Percentiles rank a stretch among this genome's conserved stretches.
Conservation (phyloP, 1,140 invertebrate species). For the Colletes latitarsis region DNA sequence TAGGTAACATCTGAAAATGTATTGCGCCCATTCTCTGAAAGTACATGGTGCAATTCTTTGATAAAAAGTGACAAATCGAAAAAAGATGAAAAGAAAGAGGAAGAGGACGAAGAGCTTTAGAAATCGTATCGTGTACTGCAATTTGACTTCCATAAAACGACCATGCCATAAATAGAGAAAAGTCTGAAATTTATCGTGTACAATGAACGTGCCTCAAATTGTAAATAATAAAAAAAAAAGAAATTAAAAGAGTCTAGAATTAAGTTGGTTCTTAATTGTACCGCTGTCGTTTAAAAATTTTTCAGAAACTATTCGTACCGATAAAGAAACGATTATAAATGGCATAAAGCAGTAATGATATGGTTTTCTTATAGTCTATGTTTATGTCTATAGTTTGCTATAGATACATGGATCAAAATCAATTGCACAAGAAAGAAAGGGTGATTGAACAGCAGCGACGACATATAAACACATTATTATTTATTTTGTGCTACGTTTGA, state of each 20-base stretch:
- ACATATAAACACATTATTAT: too few relatives aligned
- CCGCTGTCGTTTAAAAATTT: too few relatives aligned
- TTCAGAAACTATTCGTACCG: not conserved
- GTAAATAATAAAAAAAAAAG: not conserved
- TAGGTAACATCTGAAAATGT: not conserved
- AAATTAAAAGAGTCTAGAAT: not conserved
- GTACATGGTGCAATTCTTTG: not conserved
- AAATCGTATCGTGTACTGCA: not conserved
- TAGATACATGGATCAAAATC: too few relatives aligned
- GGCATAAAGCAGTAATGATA: not conserved
- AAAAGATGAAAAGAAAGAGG: not conserved
- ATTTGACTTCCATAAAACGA: not conserved
- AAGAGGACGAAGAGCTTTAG: not conserved
- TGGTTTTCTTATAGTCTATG: not conserved
- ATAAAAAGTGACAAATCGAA: not conserved
- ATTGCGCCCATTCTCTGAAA: not conserved
- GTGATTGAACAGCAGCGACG: too few relatives aligned
- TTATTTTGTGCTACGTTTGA: too few relatives aligned
- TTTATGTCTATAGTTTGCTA: too few relatives aligned
- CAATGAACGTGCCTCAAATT: not conserved
- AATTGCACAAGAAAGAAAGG: too few relatives aligned
- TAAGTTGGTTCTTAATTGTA: not conserved
- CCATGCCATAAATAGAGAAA: not conserved
- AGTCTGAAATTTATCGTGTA: not conserved
- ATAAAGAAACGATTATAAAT: too few relatives aligned